Conservation (phyloP, 2,888 invertebrate genomes). For the Clivina fossor region DNA sequence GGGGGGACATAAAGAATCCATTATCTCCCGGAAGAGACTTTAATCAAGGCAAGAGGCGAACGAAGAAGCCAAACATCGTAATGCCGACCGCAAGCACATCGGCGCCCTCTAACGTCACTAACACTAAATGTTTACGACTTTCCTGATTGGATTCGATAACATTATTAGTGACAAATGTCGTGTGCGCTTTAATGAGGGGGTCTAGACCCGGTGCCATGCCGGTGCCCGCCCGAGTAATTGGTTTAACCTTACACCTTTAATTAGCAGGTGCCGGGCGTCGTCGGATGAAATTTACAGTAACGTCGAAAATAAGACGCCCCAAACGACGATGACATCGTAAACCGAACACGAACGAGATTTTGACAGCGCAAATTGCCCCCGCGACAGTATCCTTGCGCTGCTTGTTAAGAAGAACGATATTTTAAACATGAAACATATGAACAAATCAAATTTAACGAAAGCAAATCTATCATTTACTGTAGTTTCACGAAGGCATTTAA, state of each 20-base stretch:
- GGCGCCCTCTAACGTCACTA: not conserved
- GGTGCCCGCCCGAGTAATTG: constrained; percentile 22
- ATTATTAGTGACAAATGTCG: constrained; percentile 28
- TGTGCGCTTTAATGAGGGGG: constrained; percentile 9
- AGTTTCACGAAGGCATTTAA: too few species aligned
- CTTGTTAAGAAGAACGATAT: too few species aligned
- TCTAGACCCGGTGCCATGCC: not conserved
- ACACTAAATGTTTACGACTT: constrained; percentile 26
- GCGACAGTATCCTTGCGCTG: too few species aligned
- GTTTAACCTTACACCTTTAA: constrained; percentile 31
- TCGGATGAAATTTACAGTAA: not conserved
- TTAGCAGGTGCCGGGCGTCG: constrained; percentile 21
- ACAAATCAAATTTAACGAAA: too few species aligned
- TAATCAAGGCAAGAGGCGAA: too few species aligned
- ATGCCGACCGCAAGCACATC: not conserved
- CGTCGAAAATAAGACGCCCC: not conserved
- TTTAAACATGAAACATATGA: too few species aligned
- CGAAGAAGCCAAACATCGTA: too few species aligned
- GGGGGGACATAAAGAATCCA: too few species aligned
- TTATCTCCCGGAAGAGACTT: too few species aligned
- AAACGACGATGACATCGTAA: not conserved
- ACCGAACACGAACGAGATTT: not conserved
- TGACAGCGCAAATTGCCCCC: not conserved
- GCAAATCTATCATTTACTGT: too few species aligned
- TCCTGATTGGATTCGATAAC: constrained; percentile 26